Evolutionary conservation across 2,888 invertebrate genomes (phyloP).

Genomic region (Nysson spinosus): DNA sequence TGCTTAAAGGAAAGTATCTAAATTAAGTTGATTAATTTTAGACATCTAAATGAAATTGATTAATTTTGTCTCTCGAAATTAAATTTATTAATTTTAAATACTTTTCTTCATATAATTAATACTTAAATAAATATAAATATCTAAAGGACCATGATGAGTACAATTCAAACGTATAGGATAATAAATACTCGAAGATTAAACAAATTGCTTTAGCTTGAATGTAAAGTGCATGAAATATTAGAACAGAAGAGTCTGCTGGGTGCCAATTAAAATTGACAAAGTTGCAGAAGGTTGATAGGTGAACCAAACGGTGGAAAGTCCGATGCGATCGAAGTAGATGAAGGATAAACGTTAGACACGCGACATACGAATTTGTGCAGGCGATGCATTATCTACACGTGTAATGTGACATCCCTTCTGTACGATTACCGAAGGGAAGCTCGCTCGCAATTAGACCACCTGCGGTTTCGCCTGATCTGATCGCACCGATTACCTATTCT

Average conservation of each 20-base stretch:
- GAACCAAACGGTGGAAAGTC: slow-evolving; percentile 12
- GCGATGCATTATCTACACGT: slow-evolving; percentile 61
- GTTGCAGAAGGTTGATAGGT: slow-evolving; percentile 38
- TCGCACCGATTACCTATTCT: slow-evolving; percentile 40
- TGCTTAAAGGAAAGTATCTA: too few species aligned
- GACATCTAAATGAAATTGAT: too few species aligned
- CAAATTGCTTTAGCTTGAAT: background rate
- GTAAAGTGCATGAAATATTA: slow-evolving; percentile 1
- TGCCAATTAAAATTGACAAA: slow-evolving; percentile 39
- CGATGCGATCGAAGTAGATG: slow-evolving; percentile 32
- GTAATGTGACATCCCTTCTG: slow-evolving; percentile 56
- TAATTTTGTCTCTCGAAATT: too few species aligned
- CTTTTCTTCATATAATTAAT: background rate
- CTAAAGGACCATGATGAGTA: background rate
- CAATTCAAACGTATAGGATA: too few species aligned
- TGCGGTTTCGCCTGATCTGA: slow-evolving; percentile 44
- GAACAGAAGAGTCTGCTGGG: slow-evolving; percentile 14
- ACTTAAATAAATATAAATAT: background rate
- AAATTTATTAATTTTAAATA: background rate
- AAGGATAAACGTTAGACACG: slow-evolving; percentile 60
- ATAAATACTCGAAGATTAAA: background rate
- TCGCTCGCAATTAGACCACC: slow-evolving; percentile 56
- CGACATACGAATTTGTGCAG: slow-evolving; percentile 58
- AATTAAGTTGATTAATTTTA: too few species aligned
- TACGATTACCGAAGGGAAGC: slow-evolving; percentile 49